phyloP scores from a whole-genome alignment of 2,797 vertebrate genomes.

The Acridotheres tristis region DNA sequence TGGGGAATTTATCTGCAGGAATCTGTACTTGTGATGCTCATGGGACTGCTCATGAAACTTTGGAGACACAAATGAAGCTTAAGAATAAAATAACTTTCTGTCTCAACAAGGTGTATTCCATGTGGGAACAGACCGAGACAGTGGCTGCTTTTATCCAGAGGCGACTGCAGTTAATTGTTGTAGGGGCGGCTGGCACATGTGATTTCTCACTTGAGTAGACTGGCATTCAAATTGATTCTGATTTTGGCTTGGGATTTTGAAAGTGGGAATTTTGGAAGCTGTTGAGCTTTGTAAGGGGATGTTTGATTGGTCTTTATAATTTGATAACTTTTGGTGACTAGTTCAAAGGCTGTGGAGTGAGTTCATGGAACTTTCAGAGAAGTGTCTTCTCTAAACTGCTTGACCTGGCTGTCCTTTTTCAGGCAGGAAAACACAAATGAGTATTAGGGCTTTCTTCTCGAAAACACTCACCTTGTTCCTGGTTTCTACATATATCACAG shows the following conservation, averaged over 20 bases:
- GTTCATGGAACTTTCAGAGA: not conserved
- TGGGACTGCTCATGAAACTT: not conserved
- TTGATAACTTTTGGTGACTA: not conserved
- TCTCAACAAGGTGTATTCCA: not conserved
- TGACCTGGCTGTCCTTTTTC: not conserved
- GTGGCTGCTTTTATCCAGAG: not conserved
- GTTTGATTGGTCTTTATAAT: not conserved
- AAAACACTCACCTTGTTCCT: fast-evolving
- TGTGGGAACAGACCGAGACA: not conserved
- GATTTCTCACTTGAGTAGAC: not conserved
- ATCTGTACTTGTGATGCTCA: not conserved
- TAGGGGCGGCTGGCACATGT: not conserved
- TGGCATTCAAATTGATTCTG: fast-evolving
- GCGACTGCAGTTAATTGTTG: fast-evolving
- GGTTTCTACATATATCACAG: not conserved
- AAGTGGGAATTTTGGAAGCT: not conserved
- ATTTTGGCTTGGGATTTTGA: not conserved
- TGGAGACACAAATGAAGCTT: not conserved
- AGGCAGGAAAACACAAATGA: not conserved
- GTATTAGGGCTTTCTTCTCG: not conserved
- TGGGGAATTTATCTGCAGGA: not conserved
- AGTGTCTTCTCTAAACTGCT: not conserved
- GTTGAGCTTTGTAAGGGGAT: not conserved
- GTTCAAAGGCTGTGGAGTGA: not conserved
- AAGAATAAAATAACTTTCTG: not conserved